A percentile compares a stretch with the other conserved stretches of the same genome.
Evolutionary conservation across 2,888 invertebrate genomes (phyloP).

Genomic region (Carcina quercana): DNA sequence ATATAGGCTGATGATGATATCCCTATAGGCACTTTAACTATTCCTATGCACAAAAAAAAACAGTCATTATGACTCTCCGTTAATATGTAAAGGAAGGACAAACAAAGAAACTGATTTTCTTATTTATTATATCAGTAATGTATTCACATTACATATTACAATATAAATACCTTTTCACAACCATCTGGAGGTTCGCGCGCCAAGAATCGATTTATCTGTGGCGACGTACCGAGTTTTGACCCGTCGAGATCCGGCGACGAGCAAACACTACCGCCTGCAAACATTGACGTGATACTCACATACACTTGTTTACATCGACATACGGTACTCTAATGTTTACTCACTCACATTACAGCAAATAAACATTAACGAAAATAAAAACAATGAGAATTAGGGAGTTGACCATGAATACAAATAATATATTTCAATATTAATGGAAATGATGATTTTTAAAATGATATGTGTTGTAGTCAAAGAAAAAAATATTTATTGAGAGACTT

Average conservation of each 20-base stretch:
- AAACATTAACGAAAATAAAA: slow-evolving; percentile 7
- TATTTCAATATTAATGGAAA: too few species aligned
- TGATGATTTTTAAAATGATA: too few species aligned
- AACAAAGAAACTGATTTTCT: too few species aligned
- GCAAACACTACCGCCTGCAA: slow-evolving; percentile 82
- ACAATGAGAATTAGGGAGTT: slow-evolving; percentile 17
- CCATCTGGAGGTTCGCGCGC: slow-evolving; percentile 93
- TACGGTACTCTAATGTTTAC: background rate
- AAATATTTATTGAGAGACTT: too few species aligned
- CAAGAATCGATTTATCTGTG: slow-evolving; percentile 88
- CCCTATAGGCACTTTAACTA: too few species aligned
- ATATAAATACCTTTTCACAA: slow-evolving; percentile 82
- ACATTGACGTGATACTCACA: background rate
- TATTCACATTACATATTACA: too few species aligned
- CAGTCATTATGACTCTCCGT: too few species aligned
- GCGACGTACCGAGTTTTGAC: slow-evolving; percentile 83
- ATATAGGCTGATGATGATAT: too few species aligned
- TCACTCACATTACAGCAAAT: slow-evolving; percentile 6
- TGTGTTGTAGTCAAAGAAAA: too few species aligned
- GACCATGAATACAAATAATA: background rate
- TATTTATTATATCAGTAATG: too few species aligned
- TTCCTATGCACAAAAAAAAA: too few species aligned
- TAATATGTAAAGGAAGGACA: too few species aligned
- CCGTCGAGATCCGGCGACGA: slow-evolving; percentile 85
- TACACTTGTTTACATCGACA: background rate